These are phyloP conservation scores for Propithecus perrieri DNA, from an alignment of 2,797 vertebrate genomes.

Conservation along the genomic window DNA sequence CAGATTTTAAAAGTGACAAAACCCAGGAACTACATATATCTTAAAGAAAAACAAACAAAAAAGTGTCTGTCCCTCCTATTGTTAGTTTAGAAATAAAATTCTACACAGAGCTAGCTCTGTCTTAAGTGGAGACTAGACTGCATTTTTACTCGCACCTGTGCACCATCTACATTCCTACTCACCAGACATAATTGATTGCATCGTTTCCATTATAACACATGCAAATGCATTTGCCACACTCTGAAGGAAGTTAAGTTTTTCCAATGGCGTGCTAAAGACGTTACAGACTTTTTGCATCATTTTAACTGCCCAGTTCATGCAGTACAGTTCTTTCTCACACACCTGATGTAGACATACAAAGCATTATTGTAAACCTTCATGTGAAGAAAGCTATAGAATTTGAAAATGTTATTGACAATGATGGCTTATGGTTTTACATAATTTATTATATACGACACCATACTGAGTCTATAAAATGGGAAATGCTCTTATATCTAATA, in stretches of 20 bases:
- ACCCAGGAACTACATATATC: slow-evolving; percentile 26
- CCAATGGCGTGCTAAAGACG: slow-evolving; percentile 84
- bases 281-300: slow-evolving; percentile 91
- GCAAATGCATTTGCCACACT: slow-evolving; percentile 90
- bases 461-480: background rate
- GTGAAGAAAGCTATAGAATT: slow-evolving; percentile 6
- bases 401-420: background rate
- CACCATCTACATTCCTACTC: slow-evolving; percentile 10
- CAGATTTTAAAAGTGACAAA: slow-evolving; percentile 32
- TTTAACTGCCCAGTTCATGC: slow-evolving; percentile 92
- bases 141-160: background rate
- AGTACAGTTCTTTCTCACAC: slow-evolving; percentile 93
- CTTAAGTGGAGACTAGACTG: background rate
- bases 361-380: background rate
- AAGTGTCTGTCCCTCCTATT: slow-evolving; percentile 13
- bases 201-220: slow-evolving; percentile 87
- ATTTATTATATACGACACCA: background rate
- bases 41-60: background rate
- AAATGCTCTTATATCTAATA: background rate
- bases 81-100: slow-evolving; percentile 8
- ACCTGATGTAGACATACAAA: slow-evolving; percentile 85
- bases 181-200: slow-evolving; percentile 88
- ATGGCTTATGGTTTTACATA: background rate
- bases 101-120: background rate
- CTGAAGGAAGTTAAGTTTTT: slow-evolving; percentile 90